Conservation (phyloP, 2,113 vertebrate genomes). For the Plotosus lineatus region DNA sequence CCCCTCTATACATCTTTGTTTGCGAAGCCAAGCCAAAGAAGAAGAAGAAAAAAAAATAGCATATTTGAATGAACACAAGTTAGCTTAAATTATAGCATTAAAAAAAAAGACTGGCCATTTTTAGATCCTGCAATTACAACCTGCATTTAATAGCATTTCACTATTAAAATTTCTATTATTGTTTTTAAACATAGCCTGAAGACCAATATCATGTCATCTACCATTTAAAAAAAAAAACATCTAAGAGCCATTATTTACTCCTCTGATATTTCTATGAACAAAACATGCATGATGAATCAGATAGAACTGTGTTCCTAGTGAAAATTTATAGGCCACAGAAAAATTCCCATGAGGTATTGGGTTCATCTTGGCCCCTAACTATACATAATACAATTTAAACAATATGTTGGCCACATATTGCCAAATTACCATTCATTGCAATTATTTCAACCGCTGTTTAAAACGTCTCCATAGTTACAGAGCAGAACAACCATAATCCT, state of each 20-base stretch:
- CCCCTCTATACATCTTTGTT: too few species aligned
- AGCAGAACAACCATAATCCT: background rate
- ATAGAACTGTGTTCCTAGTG: constrained; percentile 5
- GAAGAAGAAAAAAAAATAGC: too few species aligned
- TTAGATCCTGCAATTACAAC: background rate
- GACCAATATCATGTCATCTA: too few species aligned
- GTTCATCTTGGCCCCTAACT: background rate
- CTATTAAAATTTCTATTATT: background rate
- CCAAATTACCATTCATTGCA: background rate
- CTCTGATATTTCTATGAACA: constrained; percentile 67
- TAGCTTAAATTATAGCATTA: background rate
- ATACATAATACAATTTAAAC: background rate
- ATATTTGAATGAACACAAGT: background rate
- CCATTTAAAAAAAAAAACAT: too few species aligned
- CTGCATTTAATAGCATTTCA: background rate
- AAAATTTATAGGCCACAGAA: constrained; percentile 68
- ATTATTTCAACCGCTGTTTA: background rate
- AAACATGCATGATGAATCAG: constrained; percentile 53
- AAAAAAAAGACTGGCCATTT: background rate
- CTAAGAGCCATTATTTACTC: constrained; percentile 60
- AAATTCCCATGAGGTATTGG: constrained; percentile 48
- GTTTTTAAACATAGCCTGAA: too few species aligned
- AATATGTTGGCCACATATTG: background rate
- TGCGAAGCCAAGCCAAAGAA: too few species aligned
- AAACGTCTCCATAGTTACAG: background rate